phyloP scores from a whole-genome alignment of 2,888 invertebrate species.

The Xanthostigma xanthostigma region DNA sequence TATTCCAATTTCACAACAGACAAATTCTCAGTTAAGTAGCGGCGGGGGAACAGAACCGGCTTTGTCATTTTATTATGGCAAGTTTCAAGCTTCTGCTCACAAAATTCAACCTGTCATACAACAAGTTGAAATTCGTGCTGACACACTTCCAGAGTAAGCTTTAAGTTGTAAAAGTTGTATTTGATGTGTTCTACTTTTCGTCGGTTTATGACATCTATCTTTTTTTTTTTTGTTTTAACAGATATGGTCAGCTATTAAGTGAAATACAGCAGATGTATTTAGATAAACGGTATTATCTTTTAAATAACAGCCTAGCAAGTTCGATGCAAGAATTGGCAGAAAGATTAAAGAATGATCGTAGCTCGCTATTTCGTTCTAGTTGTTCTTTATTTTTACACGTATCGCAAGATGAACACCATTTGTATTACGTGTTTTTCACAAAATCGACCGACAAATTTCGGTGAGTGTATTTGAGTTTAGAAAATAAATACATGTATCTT shows the following conservation, averaged over 20 bases:
- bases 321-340: conserved; percentile 50
- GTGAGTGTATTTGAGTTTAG: conserved; percentile 26
- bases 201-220: background rate
- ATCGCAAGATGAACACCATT: conserved; percentile 84
- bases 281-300: conserved; percentile 45
- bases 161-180: background rate
- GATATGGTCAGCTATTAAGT: conserved; percentile 52
- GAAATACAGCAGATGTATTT: conserved; percentile 80
- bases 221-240: conserved; percentile 19
- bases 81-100: conserved; percentile 84
- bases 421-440: conserved; percentile 83
- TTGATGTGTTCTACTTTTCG: background rate
- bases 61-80: conserved; percentile 81
- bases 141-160: conserved; percentile 56
- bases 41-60: conserved; percentile 41
- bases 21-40: conserved; percentile 14
- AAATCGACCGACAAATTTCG: conserved; percentile 47
- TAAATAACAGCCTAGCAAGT: conserved; percentile 53
- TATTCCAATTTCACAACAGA: conserved; percentile 23
- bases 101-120: conserved; percentile 68
- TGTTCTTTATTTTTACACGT: conserved; percentile 85
- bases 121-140: conserved; percentile 64
- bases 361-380: conserved; percentile 70
- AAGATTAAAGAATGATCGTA: conserved; percentile 58
- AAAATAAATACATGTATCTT: no score